Conservation (phyloP, 2,888 invertebrate genomes). For the Dastarcus helophoroides region DNA sequence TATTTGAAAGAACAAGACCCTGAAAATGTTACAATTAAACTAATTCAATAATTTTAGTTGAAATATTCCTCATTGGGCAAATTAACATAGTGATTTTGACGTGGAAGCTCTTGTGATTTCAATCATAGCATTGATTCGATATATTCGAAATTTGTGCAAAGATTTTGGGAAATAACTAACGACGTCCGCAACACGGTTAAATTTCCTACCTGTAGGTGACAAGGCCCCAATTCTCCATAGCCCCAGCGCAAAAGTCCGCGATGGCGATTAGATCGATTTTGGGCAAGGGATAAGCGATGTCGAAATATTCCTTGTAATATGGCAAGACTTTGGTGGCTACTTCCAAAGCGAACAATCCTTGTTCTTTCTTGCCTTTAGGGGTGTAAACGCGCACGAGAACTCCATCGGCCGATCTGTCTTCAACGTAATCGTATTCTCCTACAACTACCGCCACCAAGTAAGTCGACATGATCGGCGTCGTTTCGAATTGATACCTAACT, state of each 20-base stretch:
- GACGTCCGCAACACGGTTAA: constrained; percentile 2
- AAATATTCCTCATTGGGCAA: too few species aligned
- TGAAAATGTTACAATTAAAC: too few species aligned
- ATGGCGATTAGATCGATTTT: constrained; percentile 96
- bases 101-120: too few species aligned
- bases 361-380: constrained; percentile 82
- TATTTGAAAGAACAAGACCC: too few species aligned
- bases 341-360: constrained; percentile 84
- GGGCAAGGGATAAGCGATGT: constrained; percentile 87
- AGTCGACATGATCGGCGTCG: constrained; percentile 89
- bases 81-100: too few species aligned
- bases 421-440: constrained; percentile 90
- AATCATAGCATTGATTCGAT: too few species aligned
- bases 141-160: too few species aligned
- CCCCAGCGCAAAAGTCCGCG: constrained; percentile 88
- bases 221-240: constrained; percentile 98
- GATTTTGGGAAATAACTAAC: too few species aligned
- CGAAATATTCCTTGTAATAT: constrained; percentile 91
- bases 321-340: constrained; percentile 86
- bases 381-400: constrained; percentile 74
- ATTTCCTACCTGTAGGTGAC: constrained; percentile 57
- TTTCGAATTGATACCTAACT: constrained; percentile 50
- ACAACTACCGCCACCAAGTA: constrained; percentile 90
- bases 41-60: too few species aligned
- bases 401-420: constrained; percentile 71